Conservation (phyloP, 2,888 invertebrate species). For the Cantharis lateralis region DNA sequence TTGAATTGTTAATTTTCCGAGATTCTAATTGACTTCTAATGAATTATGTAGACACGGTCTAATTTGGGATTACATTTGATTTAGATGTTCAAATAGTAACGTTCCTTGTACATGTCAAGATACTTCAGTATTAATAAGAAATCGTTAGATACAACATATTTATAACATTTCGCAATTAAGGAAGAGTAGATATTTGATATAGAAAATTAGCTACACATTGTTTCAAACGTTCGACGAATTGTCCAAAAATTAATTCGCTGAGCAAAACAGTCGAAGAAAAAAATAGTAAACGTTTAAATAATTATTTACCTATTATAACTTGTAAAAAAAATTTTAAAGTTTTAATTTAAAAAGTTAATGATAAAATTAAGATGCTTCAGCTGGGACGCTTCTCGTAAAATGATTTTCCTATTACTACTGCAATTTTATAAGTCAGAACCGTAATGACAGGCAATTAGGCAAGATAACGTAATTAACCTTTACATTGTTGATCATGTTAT, state of each 20-base stretch:
- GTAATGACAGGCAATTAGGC: not conserved
- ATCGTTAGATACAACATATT: not conserved
- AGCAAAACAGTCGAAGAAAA: too few relatives aligned
- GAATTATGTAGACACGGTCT: constrained; percentile 1
- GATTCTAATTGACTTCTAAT: constrained; percentile 5
- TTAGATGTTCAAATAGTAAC: not conserved
- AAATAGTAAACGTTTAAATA: too few relatives aligned
- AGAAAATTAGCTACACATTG: too few relatives aligned
- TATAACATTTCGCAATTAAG: not conserved
- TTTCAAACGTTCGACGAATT: too few relatives aligned
- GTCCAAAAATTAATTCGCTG: too few relatives aligned
- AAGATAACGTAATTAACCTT: not conserved
- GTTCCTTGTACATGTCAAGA: not conserved
- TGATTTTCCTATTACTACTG: not conserved
- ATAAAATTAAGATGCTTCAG: too few relatives aligned
- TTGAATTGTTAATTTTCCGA: constrained; percentile 5
- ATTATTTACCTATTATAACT: too few relatives aligned
- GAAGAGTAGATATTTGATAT: not conserved
- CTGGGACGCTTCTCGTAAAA: not conserved
- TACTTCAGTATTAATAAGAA: not conserved
- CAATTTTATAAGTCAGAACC: not conserved
- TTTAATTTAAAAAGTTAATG: too few relatives aligned
- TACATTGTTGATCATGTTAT: not conserved
- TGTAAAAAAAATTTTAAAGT: too few relatives aligned
- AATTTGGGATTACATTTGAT: constrained; percentile 5